Base-by-base conservation (phyloP, 2,888 invertebrate species). In the Latheticus oryzae region DNA sequence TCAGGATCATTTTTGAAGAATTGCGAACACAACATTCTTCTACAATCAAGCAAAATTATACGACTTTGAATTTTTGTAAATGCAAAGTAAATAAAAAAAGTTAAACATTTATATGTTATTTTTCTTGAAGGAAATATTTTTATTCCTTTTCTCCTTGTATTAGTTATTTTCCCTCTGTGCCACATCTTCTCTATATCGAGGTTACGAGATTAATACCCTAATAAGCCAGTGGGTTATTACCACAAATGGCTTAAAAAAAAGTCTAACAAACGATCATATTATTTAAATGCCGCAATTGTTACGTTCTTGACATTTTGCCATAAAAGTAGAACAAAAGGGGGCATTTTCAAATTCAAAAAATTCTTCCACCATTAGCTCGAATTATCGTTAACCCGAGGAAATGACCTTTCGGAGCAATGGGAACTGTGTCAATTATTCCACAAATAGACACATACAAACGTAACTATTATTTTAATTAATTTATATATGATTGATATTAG, bases 371-470 rank as follows among this genome's bases (percentile, higher is more conserved):
- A 47, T 47, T 47, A 47, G 47, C 16, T 47, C 33, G 24, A 35
- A 35, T 47, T 47, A 47, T 35, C 47, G 51, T 51, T 51, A 51
- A 38, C 51, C 51, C 28, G 38, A 51, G 51, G 51, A 51, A 40
- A 51, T 51, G 26, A 51, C 51, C 51, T 51, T 51, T 51, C 33
- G 19, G 21, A 28, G 38, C 21, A 51, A 51, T 51, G 51, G 51
- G 51, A 51, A 51, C 40, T 40, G 51, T 51, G 51, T 30, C 51
- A 51, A 26, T 51, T 51, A 51, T 51, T 51, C 51, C 16, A 40
- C 38, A 51, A 51, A 51, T 51, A 51, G 15, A 38, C 21, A 35
- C 16, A 30, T 30, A 40, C 38, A 38, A 37, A 45, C 45, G 15
- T 45, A 28, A 32, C 45, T 15, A 35, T 35, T 47, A 47, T 35